phyloP scores from a whole-genome alignment of 2,113 vertebrate genomes.

The Actenoides hombroni region DNA sequence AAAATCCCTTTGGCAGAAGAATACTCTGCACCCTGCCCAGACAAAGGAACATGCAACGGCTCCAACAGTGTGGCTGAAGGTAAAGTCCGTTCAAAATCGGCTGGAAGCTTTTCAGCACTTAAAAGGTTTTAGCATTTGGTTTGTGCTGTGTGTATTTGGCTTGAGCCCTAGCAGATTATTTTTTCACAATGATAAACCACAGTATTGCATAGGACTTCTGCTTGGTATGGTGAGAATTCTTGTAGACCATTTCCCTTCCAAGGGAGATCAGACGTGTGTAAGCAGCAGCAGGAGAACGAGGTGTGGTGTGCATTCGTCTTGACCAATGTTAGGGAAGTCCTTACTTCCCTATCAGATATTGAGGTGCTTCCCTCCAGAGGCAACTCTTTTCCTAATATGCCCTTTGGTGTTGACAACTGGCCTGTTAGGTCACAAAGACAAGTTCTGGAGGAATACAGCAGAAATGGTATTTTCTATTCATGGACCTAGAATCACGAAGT shows the following conservation, averaged over 20 bases:
- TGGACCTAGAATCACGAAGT: neutral
- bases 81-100: conserved; percentile 42
- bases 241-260: neutral
- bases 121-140: neutral
- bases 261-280: neutral
- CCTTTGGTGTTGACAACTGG: neutral
- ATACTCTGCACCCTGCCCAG: conserved; percentile 66
- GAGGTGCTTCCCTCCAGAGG: neutral
- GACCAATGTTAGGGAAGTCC: neutral
- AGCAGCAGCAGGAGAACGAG: neutral
- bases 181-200: neutral
- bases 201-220: neutral
- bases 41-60: conserved; percentile 81
- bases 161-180: neutral
- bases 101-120: neutral
- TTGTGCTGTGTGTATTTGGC: neutral
- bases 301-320: neutral
- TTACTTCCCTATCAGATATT: neutral
- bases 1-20: conserved; percentile 79
- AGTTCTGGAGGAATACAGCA: neutral
- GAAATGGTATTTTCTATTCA: neutral
- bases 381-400: neutral
- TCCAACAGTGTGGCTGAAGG: conserved; percentile 84
- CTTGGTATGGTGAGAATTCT: neutral
- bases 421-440: neutral